Evolutionary conservation across 64 coral and sea anemone species (phyloP), one percentile per base, ranked within the genome.

Genomic region (Exaiptasia diaphana): DNA sequence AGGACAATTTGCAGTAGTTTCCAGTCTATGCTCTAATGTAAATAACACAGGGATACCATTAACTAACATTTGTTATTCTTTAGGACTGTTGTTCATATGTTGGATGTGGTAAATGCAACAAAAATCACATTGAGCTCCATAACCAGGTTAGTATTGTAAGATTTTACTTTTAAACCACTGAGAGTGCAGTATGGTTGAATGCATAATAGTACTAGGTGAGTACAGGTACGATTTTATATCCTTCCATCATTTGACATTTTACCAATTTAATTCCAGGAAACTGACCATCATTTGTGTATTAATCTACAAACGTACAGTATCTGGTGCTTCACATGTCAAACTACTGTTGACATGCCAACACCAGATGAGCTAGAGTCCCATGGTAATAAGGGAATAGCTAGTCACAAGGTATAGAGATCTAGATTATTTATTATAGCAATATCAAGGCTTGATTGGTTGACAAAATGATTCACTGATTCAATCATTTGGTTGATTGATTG

Each of bases 311-410:
- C 88, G 49, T 88, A 89, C 26, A 71, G 82, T 18, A 78, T 99
- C 36, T 99, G 95, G 95, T 99, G 95, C 48, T 99, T 99, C 23
- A 88, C 85, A 20, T 99, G 95, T 84, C 78, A 88, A 6, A 75
- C 82, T 27, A 83, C 83, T 81, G 85, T 99, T 54, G 85, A 92
- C 29, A 60, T 74, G n/a, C n/a, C n/a, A n/a, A 42, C 86, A 40
- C 34, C 27, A 50, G 50, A 63, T 55, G 58, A 40, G 38, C 40
- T 52, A 31, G 8, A 58, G 20, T 12, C 55, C 35, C 7, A 88
- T 50, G 85, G 58, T 62, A 68, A n/a, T 35, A 3, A 73, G 17
- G 75, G 26, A 20, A 22, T 18, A 54, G 30, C 8, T 59, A 25
- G 23, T 21, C 30, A 20, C 23, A n/a, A n/a, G n/a, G n/a, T n/a